Evolutionary conservation across 2,888 invertebrate genomes (phyloP), one percentile per base, ranked within the genome.

Genomic region (Catocala nupta): DNA sequence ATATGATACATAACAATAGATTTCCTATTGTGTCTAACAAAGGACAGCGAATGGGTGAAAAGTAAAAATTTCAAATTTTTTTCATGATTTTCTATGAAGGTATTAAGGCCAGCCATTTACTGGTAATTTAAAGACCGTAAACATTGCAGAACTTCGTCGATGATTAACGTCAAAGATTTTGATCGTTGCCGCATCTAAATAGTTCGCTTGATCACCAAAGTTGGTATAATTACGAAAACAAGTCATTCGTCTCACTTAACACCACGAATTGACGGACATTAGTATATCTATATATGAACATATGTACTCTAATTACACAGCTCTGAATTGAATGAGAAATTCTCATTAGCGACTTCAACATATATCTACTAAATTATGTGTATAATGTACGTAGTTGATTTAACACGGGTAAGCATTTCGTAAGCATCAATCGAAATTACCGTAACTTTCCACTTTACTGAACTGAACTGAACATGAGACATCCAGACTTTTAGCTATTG

Each of bases 171-270:
- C 25, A 13, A 50, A 43, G 50, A 57, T 44, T 43, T 43, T 33
- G 7, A 49, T 33, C 13, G 9, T 48, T 13, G 25, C 48, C 25
- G 10, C 16, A 25, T 48, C 48, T 25, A 25, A 48, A 48, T 50
- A 6, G 56, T 43, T 49, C 9, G 13, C 56, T 34, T 43, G 49
- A 57, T 57, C 43, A 57, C 44, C 13, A 44, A 57, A 50, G 50
- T 57, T 57, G 33, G 16, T 13, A 50, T 66, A 72, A 72, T 71
- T 75, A 63, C n/a, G 48, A 44, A 56, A 43, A 58, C 50, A 62
- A 70, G 65, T 74, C 70, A 73, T 63, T 58, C 71, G 43, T 54
- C 45, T 50, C 45, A 47, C 55, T 61, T 63, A 55, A 63, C 33
- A 11, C 34, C 16, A 48, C 48, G 48, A 48, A 48, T 25, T 12